Percentiles rank a stretch among this genome's conserved stretches.
Conservation (phyloP, 2,888 invertebrate genomes). For the Euspilapteryx auroguttella region DNA sequence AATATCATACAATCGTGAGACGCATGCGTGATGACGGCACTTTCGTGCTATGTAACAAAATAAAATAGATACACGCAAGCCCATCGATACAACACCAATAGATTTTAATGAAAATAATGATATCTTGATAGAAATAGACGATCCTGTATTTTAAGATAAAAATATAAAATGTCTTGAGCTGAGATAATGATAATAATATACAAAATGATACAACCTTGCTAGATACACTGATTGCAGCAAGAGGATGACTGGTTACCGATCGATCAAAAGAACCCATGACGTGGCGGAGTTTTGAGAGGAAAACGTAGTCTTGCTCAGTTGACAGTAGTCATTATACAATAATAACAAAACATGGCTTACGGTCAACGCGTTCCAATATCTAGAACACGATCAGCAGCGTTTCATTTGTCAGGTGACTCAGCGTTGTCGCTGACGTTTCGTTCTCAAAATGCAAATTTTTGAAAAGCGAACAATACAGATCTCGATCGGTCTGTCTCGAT, state of each 20-base stretch:
- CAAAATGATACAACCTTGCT: too few species aligned
- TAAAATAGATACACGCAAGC: slow-evolving; percentile 31
- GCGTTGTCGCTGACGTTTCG: slow-evolving; percentile 55
- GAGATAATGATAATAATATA: too few species aligned
- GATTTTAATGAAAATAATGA: not conserved
- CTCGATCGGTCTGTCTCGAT: slow-evolving; percentile 48
- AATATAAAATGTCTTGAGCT: too few species aligned
- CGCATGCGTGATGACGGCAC: slow-evolving; percentile 29
- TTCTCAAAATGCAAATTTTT: slow-evolving; percentile 59
- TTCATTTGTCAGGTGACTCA: slow-evolving; percentile 59
- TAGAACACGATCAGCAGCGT: slow-evolving; percentile 40
- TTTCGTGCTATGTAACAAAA: slow-evolving; percentile 19
- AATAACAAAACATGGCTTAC: slow-evolving; percentile 51
- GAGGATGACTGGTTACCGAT: too few species aligned
- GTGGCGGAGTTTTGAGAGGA: too few species aligned
- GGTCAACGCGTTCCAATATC: slow-evolving; percentile 54
- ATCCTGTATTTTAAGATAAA: too few species aligned
- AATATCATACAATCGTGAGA: slow-evolving; percentile 41
- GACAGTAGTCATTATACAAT: slow-evolving; percentile 55
- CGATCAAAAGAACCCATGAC: too few species aligned
- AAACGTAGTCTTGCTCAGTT: slow-evolving; percentile 31
- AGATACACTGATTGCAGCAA: too few species aligned
- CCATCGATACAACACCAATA: slow-evolving; percentile 4
- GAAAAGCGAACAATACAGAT: slow-evolving; percentile 54
- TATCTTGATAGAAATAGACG: too few species aligned